A percentile compares a stretch with the other conserved stretches of the same genome.
Conservation (phyloP, 2,888 invertebrate genomes). For the Ectemnius cavifrons region DNA sequence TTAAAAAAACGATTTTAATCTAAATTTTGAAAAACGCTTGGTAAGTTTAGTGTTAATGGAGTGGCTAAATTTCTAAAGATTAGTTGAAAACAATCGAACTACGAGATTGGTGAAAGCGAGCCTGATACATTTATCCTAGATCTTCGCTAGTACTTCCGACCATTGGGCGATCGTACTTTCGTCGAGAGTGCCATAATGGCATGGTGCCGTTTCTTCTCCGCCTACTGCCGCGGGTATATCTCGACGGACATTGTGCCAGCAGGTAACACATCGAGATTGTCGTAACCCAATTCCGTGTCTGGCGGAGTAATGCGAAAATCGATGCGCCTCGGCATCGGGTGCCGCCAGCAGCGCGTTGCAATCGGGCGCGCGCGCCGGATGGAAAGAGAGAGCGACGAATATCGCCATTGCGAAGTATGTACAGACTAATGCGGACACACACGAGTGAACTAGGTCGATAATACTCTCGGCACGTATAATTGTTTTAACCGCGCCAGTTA, state of each 20-base stretch:
- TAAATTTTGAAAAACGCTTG: no score
- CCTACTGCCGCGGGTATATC: not conserved
- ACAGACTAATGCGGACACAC: no score
- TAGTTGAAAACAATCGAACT: not conserved
- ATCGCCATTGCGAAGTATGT: no score
- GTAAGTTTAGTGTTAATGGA: no score
- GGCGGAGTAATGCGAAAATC: conserved; percentile 7
- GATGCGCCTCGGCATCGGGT: conserved; percentile 15
- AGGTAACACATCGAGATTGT: conserved; percentile 2
- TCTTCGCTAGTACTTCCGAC: not conserved
- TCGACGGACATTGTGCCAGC: conserved; percentile 1
- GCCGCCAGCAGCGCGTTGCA: conserved; percentile 2
- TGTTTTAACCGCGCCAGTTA: no score
- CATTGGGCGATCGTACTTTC: not conserved
- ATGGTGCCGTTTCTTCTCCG: not conserved
- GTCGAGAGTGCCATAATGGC: not conserved
- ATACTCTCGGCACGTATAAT: no score
- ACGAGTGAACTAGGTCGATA: no score
- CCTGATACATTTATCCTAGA: not conserved
- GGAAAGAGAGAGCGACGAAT: no score
- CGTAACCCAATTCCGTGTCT: conserved; percentile 7
- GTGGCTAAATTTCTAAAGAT: not conserved
- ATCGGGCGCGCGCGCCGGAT: no score
- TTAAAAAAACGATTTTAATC: no score
- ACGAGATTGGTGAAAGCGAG: not conserved